phyloP scores from a whole-genome alignment of 2,888 invertebrate genomes.

The Sinopyrophorus schimmeli region DNA sequence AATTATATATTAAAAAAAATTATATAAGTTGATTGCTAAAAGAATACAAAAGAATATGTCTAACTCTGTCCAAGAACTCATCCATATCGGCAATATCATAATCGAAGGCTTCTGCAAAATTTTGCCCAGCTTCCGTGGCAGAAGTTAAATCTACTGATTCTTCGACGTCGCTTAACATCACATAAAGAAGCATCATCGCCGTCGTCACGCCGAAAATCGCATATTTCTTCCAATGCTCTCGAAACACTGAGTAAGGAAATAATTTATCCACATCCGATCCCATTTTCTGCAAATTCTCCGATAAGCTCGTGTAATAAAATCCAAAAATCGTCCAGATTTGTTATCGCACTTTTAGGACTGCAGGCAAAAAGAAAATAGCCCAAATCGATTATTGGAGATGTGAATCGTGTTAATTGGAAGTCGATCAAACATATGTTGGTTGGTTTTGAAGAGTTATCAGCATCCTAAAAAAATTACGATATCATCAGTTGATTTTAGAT shows the following conservation, averaged over 20 bases:
- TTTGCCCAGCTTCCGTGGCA: background rate
- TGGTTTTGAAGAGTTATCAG: conserved; percentile 8
- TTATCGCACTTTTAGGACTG: conserved; percentile 37
- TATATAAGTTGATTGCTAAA: no score
- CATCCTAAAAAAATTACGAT: conserved; percentile 6
- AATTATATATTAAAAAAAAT: no score
- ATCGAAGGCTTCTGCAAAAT: conserved; percentile 4
- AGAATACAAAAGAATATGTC: no score
- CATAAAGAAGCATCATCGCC: conserved; percentile 31
- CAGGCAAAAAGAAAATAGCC: conserved; percentile 43
- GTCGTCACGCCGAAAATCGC: conserved; percentile 36
- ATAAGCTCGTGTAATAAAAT: conserved; percentile 44
- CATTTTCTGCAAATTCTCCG: conserved; percentile 36
- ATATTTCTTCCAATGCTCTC: conserved; percentile 42
- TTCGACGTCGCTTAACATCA: conserved; percentile 35
- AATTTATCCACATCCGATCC: conserved; percentile 41
- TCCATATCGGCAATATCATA: conserved; percentile 10
- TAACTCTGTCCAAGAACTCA: conserved; percentile 17
- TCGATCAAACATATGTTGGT: conserved; percentile 37
- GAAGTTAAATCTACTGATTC: conserved; percentile 27
- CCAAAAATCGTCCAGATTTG: conserved; percentile 40
- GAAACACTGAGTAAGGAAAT: conserved; percentile 41
- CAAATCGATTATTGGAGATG: conserved; percentile 43
- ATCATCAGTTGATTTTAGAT: no score
- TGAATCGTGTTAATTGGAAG: conserved; percentile 39